Base-by-base conservation (phyloP, 1,140 invertebrate genomes). In the Melipona quadrifasciata region DNA sequence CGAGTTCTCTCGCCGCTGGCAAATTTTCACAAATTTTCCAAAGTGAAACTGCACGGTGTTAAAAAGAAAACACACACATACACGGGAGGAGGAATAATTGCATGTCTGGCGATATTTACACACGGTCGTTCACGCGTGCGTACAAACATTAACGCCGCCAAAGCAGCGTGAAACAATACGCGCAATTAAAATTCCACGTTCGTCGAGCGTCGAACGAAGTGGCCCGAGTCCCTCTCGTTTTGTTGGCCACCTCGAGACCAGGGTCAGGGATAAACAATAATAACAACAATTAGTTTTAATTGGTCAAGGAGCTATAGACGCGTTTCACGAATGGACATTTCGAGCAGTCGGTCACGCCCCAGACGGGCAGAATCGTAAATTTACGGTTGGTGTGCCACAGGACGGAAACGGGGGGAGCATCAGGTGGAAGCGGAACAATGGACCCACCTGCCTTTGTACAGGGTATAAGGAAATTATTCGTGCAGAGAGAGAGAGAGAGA, bases 401-500 rank as follows among this genome's bases (percentile, higher is more conserved):
- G 89, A 92, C 91, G 92, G 92, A 93, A 93, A 82, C 91, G 86
- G 65, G 77, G 79, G 87, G 73, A 85, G 90, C 88, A 93, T 93
- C 91, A 92, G 91, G 91, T 92, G 89, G 89, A 82, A 88, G 84
- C 82, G 67, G 67, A 71, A 79, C 78, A 71, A 71, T 89, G 88
- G 90, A 88, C 90, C 90, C 92, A 93, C 92, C 91, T 93, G 92
- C 87, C 88, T 70, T 84, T 34, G 58, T 81, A 39, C 82, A 68
- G 75, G 65, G 8, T 47, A 47, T 47, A 47, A 47, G 39, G 39
- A 47, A 47, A 47, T 47, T 47, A 47, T 47, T 39, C 39, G 39
- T 39, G 5, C 39, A 39, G 39, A 39, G 39, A 39, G 5, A 39
- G 39, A 39, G 39, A 39, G 39, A n/a, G n/a, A n/a, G n/a, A 39